These are phyloP conservation scores for Chionomys nivalis DNA, from an alignment of 2,113 vertebrate genomes.

Conservation along the genomic window DNA sequence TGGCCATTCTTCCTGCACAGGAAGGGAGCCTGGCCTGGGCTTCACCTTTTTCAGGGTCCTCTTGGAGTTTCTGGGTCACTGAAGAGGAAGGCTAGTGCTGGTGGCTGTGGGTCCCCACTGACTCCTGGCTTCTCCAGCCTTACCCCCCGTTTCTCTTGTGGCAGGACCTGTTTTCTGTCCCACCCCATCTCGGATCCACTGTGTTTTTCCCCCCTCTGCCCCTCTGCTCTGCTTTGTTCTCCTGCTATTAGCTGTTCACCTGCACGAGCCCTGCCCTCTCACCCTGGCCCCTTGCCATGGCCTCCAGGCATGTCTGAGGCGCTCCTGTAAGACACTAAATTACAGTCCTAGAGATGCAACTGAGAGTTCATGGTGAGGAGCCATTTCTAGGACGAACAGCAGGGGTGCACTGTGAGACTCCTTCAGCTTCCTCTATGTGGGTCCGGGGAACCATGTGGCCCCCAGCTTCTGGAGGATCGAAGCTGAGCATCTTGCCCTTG, in stretches of 20 bases:
- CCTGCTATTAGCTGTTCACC: background rate
- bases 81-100: background rate
- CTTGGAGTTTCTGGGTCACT: background rate
- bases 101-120: background rate
- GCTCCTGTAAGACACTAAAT: background rate
- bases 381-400: background rate
- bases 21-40: background rate
- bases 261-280: background rate
- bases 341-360: background rate
- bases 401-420: background rate
- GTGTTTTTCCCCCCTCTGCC: background rate
- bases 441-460: background rate
- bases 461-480: background rate
- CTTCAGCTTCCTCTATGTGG: background rate
- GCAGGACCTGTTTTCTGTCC: background rate
- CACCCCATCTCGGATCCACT: background rate
- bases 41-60: background rate
- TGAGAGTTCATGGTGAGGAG: background rate
- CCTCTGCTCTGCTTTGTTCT: background rate
- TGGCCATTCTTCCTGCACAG: background rate
- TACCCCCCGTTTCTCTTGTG: fast-evolving
- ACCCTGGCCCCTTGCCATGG: background rate
- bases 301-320: background rate
- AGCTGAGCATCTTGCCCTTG: background rate
- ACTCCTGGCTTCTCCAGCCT: background rate